Percentiles rank a stretch among this genome's conserved stretches.
These are phyloP conservation scores for Fregetta grallaria DNA, from an alignment of 2,113 vertebrate genomes.

Conservation along the genomic window DNA sequence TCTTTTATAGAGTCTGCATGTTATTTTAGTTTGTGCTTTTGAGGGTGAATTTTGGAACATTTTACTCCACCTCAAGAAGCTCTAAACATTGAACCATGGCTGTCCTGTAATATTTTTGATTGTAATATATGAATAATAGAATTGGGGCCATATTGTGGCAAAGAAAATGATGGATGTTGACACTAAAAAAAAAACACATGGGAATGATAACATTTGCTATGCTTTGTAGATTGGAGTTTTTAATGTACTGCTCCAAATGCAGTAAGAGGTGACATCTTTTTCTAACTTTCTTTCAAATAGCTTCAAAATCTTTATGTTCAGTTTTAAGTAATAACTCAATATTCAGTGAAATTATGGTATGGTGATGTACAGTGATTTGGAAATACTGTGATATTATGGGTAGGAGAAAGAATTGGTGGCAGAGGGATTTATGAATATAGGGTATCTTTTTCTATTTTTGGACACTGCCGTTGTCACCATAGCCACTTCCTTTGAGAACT, in stretches of 20 bases:
- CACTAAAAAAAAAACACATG: background rate
- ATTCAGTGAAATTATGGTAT: background rate
- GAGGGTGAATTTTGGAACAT: background rate
- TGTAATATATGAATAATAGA: background rate
- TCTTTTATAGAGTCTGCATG: background rate
- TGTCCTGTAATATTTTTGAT: background rate
- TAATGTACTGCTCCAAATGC: background rate
- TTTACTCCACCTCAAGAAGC: background rate
- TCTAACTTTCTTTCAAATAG: background rate
- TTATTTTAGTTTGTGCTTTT: background rate
- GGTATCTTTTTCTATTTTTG: background rate
- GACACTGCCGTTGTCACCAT: background rate
- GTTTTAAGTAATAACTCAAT: background rate
- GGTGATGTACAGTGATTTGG: background rate
- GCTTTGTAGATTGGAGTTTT: background rate
- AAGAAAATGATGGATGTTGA: background rate
- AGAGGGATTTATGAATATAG: background rate
- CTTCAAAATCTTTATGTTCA: background rate
- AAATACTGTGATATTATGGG: background rate
- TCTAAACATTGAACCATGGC: background rate
- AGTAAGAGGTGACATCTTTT: background rate
- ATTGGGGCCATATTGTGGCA: background rate
- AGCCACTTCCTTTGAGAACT: background rate
- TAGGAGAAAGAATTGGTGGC: background rate
- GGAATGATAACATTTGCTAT: background rate